A percentile compares a stretch with the other conserved stretches of the same genome.
Conservation (phyloP, 2,888 invertebrate genomes). For the Agrochola lota region DNA sequence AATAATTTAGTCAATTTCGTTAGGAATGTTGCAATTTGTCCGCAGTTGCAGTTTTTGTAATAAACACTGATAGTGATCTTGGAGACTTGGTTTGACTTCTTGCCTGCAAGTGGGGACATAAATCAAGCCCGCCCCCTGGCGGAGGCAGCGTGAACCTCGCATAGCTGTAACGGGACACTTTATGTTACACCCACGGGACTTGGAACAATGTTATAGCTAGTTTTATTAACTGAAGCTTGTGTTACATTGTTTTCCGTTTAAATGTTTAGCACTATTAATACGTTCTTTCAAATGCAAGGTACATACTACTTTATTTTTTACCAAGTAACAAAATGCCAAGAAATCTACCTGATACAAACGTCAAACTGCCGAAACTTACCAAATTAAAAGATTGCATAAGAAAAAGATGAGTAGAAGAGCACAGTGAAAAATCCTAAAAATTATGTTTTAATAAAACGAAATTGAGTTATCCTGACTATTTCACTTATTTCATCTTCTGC, state of each 20-base stretch:
- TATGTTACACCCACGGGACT: conserved; percentile 29
- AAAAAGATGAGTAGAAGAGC: not conserved
- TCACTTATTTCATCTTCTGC: not conserved
- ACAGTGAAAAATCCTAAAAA: not conserved
- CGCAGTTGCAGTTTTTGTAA: conserved; percentile 37
- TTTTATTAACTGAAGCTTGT: conserved; percentile 13
- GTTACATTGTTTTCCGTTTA: conserved; percentile 3
- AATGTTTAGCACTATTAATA: not conserved
- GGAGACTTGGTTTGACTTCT: conserved; percentile 29
- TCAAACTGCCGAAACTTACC: not conserved
- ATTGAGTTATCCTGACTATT: not conserved
- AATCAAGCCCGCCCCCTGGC: conserved; percentile 56
- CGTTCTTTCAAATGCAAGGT: not conserved
- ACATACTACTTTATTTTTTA: too few relatives aligned
- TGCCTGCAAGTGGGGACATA: conserved; percentile 41
- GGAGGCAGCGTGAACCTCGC: conserved; percentile 29
- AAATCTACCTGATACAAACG: too few relatives aligned
- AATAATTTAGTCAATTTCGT: conserved; percentile 50
- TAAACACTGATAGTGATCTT: conserved; percentile 46
- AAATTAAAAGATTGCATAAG: not conserved
- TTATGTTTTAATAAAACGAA: not conserved
- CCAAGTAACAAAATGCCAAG: too few relatives aligned
- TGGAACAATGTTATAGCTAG: conserved; percentile 11
- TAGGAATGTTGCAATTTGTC: conserved; percentile 38
- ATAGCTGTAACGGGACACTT: conserved; percentile 56